Evolutionary conservation across 2,113 vertebrate species (phyloP), one percentile per base, ranked within the genome.

Genomic region (Myotis davidii): DNA sequence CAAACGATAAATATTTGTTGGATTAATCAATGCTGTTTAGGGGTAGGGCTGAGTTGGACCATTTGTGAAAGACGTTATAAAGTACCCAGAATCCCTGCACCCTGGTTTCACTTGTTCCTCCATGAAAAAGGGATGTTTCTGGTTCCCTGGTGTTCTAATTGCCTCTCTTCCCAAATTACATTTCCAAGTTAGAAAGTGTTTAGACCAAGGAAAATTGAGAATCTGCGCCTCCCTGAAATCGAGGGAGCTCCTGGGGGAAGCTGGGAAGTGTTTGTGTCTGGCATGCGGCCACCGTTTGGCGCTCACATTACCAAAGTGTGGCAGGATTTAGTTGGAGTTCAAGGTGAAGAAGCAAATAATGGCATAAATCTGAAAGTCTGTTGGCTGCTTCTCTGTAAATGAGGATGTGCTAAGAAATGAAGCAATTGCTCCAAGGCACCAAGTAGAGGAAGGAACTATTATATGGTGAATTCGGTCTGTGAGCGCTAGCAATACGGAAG

Each of bases 311-410:
- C 96, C 81, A 90, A 90, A 90, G 91, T 90, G 56, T 65, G 94
- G 56, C 88, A 94, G 97, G 91, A 96, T 97, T 96, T 73, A 94
- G 92, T 50, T 96, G 96, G 94, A 97, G 95, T 97, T 96, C 97
- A 97, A 98, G 97, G 97, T 98, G 95, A 98, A 96, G 85, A 92
- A 96, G 90, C 94, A 97, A 97, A 97, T 96, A 95, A 97, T 89
- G 91, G 92, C 93, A 82, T 95, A 91, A 96, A 65, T 95, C 96
- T 87, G 54, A 6, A 90, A 94, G 73, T 93, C 89, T 93, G 96
- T 93, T 96, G 92, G 78, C 94, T 96, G 64, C 76, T 34, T 86
- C 96, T 95, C 97, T 79, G 32, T 12, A 95, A 88, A 93, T 92
- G 84, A 89, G 88, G 85, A 78, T 94, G 95, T 74, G 78, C 87